Evolutionary conservation across 2,888 invertebrate species (phyloP).

Genomic region (Neelides folsomi): DNA sequence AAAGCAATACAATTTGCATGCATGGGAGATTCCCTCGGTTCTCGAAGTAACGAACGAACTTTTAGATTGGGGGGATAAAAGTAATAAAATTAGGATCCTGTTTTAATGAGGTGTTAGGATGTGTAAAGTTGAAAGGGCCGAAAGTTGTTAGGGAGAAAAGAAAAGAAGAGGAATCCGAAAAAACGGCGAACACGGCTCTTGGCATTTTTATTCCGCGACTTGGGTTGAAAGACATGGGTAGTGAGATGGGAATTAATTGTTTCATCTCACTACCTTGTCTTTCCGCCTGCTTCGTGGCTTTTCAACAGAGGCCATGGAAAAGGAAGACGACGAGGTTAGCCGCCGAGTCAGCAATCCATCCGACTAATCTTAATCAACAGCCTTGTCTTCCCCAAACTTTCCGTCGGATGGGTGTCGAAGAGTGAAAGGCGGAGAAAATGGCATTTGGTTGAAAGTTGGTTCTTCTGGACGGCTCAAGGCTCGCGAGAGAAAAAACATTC

Average conservation of each 20-base stretch:
- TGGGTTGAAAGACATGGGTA: constrained; percentile 95
- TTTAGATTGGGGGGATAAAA: too few relatives aligned
- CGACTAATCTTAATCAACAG: background rate
- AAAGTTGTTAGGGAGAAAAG: background rate
- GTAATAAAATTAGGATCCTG: too few relatives aligned
- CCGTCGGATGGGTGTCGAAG: background rate
- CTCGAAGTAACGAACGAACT: too few relatives aligned
- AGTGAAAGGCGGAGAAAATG: constrained; percentile 1
- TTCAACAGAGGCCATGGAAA: too few relatives aligned
- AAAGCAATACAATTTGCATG: too few relatives aligned
- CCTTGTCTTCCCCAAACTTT: background rate
- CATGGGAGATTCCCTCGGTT: too few relatives aligned
- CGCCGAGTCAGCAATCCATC: background rate
- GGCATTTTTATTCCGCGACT: constrained; percentile 36
- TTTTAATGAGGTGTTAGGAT: background rate
- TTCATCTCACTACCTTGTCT: constrained; percentile 96
- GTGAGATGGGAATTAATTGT: constrained; percentile 69
- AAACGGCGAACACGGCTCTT: too few relatives aligned
- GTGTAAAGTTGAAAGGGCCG: background rate
- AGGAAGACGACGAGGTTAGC: background rate
- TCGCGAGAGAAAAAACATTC: background rate
- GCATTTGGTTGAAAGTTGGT: background rate
- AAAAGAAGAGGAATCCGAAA: background rate
- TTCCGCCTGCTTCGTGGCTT: constrained; percentile 50
- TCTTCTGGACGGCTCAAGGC: background rate